Evolutionary conservation across 30 jellyfish, hydroid and myxozoan species (phyloP), one percentile per base, ranked within the genome.

Genomic region (Morbakka virulenta): DNA sequence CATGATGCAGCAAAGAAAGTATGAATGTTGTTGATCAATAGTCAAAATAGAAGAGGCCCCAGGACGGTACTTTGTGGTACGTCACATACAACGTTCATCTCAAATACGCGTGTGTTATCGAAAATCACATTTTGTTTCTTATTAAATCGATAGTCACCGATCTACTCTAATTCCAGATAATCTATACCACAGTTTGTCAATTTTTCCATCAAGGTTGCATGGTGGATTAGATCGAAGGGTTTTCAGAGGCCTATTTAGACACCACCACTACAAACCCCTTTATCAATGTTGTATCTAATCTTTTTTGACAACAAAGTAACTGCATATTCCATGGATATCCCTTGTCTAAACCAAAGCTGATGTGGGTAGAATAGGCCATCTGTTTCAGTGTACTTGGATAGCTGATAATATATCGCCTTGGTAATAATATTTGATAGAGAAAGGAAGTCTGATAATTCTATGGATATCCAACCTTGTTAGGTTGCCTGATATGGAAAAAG

Each of bases 181-280:
- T 62, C 52, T 61, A 79, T 79, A 2, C 76, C 89, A 48, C 48
- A 79, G n/a, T 69, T 35, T 79, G 67, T 35, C 50, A 52, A 62
- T 61, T 75, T 57, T 57, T 52, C 81, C 13, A 75, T 35, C 57
- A 75, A 1, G 81, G 87, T 79, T 33, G 76, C 84, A 66, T 79
- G 84, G 52, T 83, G 6, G 11, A 79, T 76, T 35, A 75, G 66
- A 83, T 65, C 76, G 76, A 64, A 79, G 49, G 82, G 76, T 30
- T 79, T 79, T 32, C 90, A 64, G 36, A 71, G 81, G 62, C 65
- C 88, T 31, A 82, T 72, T 30, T 67, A 72, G 57, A 82, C 72
- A 64, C 83, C 89, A 71, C 94, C 88, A 63, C 69, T 82, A 62
- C 52, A 61, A 26, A 41, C 75, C 25, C 85, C 86, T 81, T 82